Evolutionary conservation across 2,797 vertebrate genomes (phyloP).

Genomic region (Halcyon chelicuti): DNA sequence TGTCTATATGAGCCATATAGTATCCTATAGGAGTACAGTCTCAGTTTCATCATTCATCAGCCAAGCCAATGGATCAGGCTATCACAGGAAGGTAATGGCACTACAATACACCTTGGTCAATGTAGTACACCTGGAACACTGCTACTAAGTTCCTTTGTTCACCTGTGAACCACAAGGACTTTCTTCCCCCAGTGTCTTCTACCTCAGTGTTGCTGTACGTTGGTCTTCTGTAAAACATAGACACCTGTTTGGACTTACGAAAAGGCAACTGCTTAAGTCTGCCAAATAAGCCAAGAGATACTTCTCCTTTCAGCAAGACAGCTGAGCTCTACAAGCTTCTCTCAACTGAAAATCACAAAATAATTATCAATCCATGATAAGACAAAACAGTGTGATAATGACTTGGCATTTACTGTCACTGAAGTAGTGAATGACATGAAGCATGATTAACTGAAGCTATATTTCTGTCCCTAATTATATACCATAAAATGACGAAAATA

Average conservation of each 20-base stretch:
- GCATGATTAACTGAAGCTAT: background rate
- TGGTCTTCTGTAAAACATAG: background rate
- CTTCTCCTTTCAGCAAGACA: background rate
- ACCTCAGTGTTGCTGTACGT: background rate
- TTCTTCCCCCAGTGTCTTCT: background rate
- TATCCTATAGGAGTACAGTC: background rate
- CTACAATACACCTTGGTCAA: background rate
- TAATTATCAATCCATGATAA: background rate
- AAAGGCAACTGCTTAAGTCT: background rate
- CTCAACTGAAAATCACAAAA: background rate
- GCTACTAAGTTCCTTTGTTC: background rate
- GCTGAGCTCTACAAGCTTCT: background rate
- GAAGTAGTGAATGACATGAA: background rate
- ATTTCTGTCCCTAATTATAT: background rate
- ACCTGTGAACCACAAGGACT: background rate
- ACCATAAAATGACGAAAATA: background rate
- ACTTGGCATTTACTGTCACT: slow-evolving; percentile 16
- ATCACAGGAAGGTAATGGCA: background rate
- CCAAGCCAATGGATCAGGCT: background rate
- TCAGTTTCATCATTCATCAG: background rate
- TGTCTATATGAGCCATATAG: rapidly evolving
- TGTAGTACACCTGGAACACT: background rate
- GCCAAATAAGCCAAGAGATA: background rate
- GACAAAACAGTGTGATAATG: background rate
- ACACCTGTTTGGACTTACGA: background rate